Evolutionary conservation across 2,797 vertebrate species (phyloP).

Genomic region (Gymnoscopelus microlampas): DNA sequence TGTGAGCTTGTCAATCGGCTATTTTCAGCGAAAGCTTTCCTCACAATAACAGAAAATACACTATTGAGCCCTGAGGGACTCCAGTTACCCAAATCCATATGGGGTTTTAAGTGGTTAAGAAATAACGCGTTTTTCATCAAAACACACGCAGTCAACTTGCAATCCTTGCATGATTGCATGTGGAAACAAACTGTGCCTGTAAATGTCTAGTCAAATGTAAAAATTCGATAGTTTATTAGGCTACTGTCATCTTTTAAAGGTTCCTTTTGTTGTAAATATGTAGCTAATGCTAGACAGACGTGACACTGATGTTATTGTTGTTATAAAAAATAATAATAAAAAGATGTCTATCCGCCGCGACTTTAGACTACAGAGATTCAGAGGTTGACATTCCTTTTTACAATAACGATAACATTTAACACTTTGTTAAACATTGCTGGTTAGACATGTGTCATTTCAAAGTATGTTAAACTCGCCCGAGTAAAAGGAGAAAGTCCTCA

Average conservation of each 20-base stretch:
- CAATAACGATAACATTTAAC: neutral
- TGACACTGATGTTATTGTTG: neutral
- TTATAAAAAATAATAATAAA: neutral
- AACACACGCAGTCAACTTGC: neutral
- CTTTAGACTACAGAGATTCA: neutral
- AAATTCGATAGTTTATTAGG: slow-evolving; percentile 28
- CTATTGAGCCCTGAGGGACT: too few relatives aligned
- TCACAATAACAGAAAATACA: too few relatives aligned
- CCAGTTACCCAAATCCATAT: too few relatives aligned
- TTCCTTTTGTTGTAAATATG: neutral
- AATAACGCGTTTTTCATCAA: neutral
- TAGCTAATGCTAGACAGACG: neutral
- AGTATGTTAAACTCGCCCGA: neutral
- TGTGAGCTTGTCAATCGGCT: too few relatives aligned
- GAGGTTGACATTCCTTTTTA: neutral
- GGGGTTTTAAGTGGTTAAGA: too few relatives aligned
- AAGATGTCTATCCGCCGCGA: neutral
- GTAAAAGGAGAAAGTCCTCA: neutral
- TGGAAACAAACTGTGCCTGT: slow-evolving; percentile 44
- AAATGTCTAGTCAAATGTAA: slow-evolving; percentile 31
- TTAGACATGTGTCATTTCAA: slow-evolving; percentile 8
- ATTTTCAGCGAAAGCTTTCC: too few relatives aligned
- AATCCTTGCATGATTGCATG: slow-evolving; percentile 1
- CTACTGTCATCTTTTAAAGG: too few relatives aligned
- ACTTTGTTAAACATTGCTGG: slow-evolving; percentile 9